These are phyloP conservation scores for Drosophila vallismaia DNA, from an alignment of 2,888 invertebrate genomes.

Conservation along the genomic window DNA sequence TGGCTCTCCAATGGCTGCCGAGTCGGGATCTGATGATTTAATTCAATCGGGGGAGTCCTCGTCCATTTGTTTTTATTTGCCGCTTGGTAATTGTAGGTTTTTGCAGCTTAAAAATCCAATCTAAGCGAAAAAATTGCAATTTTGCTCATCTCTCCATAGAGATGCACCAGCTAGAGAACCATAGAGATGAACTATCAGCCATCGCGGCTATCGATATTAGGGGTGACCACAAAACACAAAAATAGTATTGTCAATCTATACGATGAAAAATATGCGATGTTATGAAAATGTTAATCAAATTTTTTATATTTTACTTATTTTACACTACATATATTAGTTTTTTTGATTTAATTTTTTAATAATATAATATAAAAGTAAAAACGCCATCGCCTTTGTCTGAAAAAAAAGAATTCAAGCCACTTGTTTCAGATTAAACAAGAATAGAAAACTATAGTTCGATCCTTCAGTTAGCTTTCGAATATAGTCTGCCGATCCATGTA, in stretches of 20 bases:
- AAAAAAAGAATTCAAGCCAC: too few relatives aligned
- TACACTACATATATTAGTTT: too few relatives aligned
- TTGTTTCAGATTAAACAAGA: too few relatives aligned
- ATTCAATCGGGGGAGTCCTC: neutral
- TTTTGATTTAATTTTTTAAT: too few relatives aligned
- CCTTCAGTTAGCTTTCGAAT: too few relatives aligned
- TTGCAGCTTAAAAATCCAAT: neutral
- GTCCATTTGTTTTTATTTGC: constrained; percentile 1
- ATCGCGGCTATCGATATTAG: neutral
- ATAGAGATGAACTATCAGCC: neutral
- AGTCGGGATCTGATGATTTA: neutral
- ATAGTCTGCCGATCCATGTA: too few relatives aligned
- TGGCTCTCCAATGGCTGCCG: neutral
- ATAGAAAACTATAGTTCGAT: too few relatives aligned
- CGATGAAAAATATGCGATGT: too few relatives aligned
- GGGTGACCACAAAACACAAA: neutral
- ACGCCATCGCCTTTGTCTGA: too few relatives aligned
- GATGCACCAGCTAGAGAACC: neutral
- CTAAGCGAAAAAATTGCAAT: constrained; percentile 32
- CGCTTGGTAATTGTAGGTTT: neutral
- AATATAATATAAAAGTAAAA: too few relatives aligned
- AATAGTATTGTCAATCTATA: neutral
- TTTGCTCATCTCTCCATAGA: constrained; percentile 25
- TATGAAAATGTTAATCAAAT: too few relatives aligned
- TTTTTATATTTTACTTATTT: too few relatives aligned